Conservation (phyloP, 35 echinoderm and acorn worm genomes). For the Lytechinus variegatus region DNA sequence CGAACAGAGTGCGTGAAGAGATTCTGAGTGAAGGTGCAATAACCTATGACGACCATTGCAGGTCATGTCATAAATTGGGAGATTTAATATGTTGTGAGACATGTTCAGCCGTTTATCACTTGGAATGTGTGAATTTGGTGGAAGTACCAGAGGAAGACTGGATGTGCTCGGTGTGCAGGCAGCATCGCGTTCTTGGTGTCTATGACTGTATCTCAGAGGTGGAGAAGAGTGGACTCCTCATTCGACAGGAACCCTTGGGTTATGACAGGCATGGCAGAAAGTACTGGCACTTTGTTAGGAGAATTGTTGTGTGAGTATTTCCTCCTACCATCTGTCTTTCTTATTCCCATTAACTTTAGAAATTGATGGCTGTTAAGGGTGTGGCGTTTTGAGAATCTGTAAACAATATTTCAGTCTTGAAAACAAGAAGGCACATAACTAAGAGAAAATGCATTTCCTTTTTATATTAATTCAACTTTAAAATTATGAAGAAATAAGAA, state of each 20-base stretch:
- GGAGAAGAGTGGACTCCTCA: conserved; percentile 95
- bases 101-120: conserved; percentile 95
- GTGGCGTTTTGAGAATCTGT: no score
- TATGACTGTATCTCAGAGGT: conserved; percentile 91
- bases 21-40: conserved; percentile 97
- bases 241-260: conserved; percentile 91
- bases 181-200: conserved; percentile 80
- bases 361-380: no score
- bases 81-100: conserved; percentile 96
- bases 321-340: neutral
- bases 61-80: conserved; percentile 80
- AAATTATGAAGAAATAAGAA: no score
- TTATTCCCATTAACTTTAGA: neutral
- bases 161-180: conserved; percentile 85
- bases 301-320: conserved; percentile 88
- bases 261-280: conserved; percentile 90
- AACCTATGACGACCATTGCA: conserved; percentile 98
- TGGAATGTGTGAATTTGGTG: conserved; percentile 88
- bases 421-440: no score
- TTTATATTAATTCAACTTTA: no score
- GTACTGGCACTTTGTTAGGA: conserved; percentile 83
- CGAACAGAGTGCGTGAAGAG: conserved; percentile 97
- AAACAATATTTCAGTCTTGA: no score
- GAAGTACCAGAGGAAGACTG: conserved; percentile 98
- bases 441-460: no score